Base-by-base conservation (phyloP, 2,797 vertebrate species). In the Harpagifer antarcticus region DNA sequence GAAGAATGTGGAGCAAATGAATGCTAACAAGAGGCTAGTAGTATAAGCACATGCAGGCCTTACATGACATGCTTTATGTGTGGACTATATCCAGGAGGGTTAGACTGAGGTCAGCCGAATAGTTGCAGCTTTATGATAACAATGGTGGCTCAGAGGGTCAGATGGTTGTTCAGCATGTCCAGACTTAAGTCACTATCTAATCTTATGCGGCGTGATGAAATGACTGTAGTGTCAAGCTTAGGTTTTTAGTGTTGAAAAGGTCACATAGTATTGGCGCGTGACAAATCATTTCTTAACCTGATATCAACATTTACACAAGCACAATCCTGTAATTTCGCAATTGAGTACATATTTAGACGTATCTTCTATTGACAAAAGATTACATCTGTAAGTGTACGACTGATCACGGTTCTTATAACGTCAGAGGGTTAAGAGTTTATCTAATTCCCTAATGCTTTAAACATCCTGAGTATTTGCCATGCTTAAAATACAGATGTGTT, bases 31-130 rank as follows among this genome's bases (percentile, higher is more conserved):
- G 61, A 33, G 50, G 67, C 79, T 79, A 57, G 47, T 64, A 45
- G 74, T 76, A 72, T 78, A 9, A 8, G 42, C 43, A 58, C 81
- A 42, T 78, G 80, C 74, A 69, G 79, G 76, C 54, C 17, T 49
- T 19, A 74, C 45, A 19, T 76, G 45, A 80, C 54, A 57, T 61
- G 63, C 71, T 68, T 84, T 60, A 76, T 72, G 10, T 65, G 74
- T 55, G 54, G 69, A 77, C 15, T 44, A 10, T 37, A 67, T 82
- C 74, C 60, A 49, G 76, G 52, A 64, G 81, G 94, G 94, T 95
- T 74, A 93, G 67, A 42, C 72, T 4, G 76, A 88, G 93, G 93
- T 93, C 91, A 87, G 69, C 74, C 12, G 78, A 89, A 92, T 91
- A 82, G 78, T 80, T 85, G 81, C 86, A 88, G 67, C 72, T 68